These are phyloP conservation scores for Rambutsinella grinnellia DNA, from an alignment of 2,888 invertebrate genomes.

Conservation along the genomic window DNA sequence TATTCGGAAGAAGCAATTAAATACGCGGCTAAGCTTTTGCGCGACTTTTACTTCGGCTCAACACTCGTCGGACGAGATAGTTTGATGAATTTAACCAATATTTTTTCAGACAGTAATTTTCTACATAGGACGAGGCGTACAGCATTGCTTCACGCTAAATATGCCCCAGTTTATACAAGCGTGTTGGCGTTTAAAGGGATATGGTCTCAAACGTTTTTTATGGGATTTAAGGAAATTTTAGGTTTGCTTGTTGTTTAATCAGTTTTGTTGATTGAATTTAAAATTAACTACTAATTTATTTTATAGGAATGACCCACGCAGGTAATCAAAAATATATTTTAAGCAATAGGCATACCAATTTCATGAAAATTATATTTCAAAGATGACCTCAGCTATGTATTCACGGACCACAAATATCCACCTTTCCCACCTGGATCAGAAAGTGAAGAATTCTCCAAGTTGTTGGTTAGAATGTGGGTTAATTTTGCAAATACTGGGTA, in stretches of 20 bases:
- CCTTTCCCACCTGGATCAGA: slow-evolving; percentile 23
- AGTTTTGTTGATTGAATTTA: too few species aligned
- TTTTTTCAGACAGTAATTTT: slow-evolving; percentile 45
- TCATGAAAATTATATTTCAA: slow-evolving; percentile 12
- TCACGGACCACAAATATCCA: slow-evolving; percentile 43
- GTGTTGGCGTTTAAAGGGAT: slow-evolving; percentile 40
- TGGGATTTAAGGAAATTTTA: slow-evolving; percentile 38
- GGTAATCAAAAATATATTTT: not conserved
- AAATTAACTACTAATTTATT: not conserved
- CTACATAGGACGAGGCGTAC: slow-evolving; percentile 34
- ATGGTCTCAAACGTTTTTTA: slow-evolving; percentile 39
- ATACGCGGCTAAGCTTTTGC: slow-evolving; percentile 17
- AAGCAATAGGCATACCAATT: not conserved
- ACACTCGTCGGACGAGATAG: slow-evolving; percentile 26
- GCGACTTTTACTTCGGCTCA: slow-evolving; percentile 40
- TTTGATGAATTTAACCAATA: slow-evolving; percentile 42
- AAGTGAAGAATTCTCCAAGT: slow-evolving; percentile 31
- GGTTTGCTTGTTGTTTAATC: slow-evolving; percentile 17
- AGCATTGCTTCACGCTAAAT: slow-evolving; percentile 35
- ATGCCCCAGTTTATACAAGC: slow-evolving; percentile 31
- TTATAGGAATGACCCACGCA: slow-evolving; percentile 39
- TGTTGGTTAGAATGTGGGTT: slow-evolving; percentile 25
- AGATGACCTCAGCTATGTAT: slow-evolving; percentile 44
- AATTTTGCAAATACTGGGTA: slow-evolving; percentile 50
- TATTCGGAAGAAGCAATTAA: slow-evolving; percentile 6